Percentiles rank a stretch among this genome's conserved stretches.
These are phyloP conservation scores for Tupaia tana DNA, from an alignment of 2,113 vertebrate species.

Conservation along the genomic window DNA sequence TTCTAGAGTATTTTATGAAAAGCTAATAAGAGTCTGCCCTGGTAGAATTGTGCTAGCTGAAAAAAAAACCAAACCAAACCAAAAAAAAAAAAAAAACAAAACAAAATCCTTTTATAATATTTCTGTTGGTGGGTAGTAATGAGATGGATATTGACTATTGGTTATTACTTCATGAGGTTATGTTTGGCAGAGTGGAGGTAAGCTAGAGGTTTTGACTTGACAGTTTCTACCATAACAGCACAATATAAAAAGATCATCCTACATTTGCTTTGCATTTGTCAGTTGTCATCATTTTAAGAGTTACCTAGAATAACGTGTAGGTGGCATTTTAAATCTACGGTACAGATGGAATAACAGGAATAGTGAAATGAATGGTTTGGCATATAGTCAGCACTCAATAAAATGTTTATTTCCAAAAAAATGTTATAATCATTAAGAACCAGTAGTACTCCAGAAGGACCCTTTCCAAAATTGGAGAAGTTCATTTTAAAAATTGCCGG, in stretches of 20 bases:
- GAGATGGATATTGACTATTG: neutral
- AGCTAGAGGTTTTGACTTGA: neutral
- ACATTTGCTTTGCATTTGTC: neutral
- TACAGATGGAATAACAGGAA: neutral
- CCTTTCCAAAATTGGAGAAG: slow-evolving; percentile 26
- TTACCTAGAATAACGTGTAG: neutral
- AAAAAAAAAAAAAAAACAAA: neutral
- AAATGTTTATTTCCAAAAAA: slow-evolving; percentile 49
- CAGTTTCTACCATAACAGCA: neutral
- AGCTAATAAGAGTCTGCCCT: neutral
- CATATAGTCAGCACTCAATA: neutral
- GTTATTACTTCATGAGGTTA: neutral
- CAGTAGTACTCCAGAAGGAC: neutral
- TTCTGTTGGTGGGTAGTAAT: neutral
- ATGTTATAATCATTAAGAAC: slow-evolving; percentile 7
- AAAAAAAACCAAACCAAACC: neutral
- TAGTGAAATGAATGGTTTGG: slow-evolving; percentile 36
- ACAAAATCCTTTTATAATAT: neutral
- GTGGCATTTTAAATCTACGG: neutral
- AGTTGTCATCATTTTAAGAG: neutral
- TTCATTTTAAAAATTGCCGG: slow-evolving; percentile 47
- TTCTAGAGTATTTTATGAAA: neutral
- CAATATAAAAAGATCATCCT: neutral
- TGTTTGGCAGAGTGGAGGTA: neutral
- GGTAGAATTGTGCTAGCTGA: neutral